Evolutionary conservation across 2,797 vertebrate genomes (phyloP), one percentile per base, ranked within the genome.

Genomic region (Leptodactylus fallax): DNA sequence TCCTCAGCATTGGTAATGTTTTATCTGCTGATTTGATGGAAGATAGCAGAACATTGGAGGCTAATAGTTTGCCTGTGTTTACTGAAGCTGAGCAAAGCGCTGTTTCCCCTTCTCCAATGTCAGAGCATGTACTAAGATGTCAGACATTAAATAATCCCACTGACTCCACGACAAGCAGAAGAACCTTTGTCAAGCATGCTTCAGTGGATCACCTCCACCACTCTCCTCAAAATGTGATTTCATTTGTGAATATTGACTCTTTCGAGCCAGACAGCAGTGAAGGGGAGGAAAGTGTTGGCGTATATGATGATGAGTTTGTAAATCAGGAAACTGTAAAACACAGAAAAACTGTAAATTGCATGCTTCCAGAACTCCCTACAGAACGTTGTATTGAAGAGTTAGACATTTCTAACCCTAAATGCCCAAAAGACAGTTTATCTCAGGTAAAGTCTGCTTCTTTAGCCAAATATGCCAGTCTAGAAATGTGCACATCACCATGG

Each of bases 191-290:
- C 21, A 83, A 61, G 56, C 87, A 88, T 71, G 49, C 74, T 0
- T 77, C 90, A 90, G 91, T 47, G 91, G 82, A 55, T 2, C 9
- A 0, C 86, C 89, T 83, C 0, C 87, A 90, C 83, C 83, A 89
- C 90, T 69, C 85, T 67, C 55, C 90, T 85, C 91, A 93, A 21
- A 94, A 92, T 83, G 91, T 91, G 89, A 91, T 94, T 90, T 87
- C 92, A 72, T 92, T 95, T 90, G 93, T 94, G 88, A 95, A 92
- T 63, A 93, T 93, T 86, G 94, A 95, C 84, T 95, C 93, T 89
- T 93, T 92, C 6, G 90, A 95, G 85, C 92, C 94, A 89, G 94
- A 94, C 85, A 93, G 94, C 88, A 95, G 93, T 84, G 93, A 87
- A 7, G 92, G 91, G 87, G 94, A 96, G 81, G 94, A 95, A 81